Conservation (phyloP, 2,888 invertebrate genomes). For the Chrysolina oricalcia region DNA sequence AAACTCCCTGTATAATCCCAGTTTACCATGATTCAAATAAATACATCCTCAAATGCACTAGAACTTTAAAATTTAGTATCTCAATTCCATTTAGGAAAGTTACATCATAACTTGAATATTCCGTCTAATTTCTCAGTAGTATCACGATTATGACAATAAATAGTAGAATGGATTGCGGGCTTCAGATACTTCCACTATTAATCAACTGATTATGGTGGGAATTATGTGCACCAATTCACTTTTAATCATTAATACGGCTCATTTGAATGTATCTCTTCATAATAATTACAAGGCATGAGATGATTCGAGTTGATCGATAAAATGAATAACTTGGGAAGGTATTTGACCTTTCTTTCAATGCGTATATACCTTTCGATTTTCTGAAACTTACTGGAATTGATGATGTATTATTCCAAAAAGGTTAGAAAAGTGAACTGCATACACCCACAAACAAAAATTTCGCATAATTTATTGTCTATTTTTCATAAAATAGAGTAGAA, state of each 20-base stretch:
- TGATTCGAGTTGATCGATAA: conserved; percentile 12
- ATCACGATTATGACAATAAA: conserved; percentile 12
- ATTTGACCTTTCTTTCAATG: neutral
- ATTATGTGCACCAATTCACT: conserved; percentile 17
- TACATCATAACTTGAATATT: neutral
- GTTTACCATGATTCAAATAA: no score
- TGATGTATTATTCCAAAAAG: no score
- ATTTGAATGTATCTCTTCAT: conserved; percentile 2
- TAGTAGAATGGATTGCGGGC: neutral
- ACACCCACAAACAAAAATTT: no score
- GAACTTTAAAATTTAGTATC: no score
- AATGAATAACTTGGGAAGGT: neutral
- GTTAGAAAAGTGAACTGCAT: no score
- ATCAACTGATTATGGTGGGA: conserved; percentile 22
- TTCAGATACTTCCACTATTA: conserved; percentile 6
- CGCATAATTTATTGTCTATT: no score
- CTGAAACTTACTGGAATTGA: neutral
- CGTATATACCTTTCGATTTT: neutral
- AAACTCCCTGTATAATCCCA: no score
- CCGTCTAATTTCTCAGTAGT: neutral
- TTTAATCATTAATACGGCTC: conserved; percentile 11
- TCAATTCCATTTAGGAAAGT: no score
- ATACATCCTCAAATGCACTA: no score
- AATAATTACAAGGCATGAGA: neutral
- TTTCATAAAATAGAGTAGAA: no score